Base-by-base conservation (phyloP, 2,888 invertebrate genomes). In the Orchesellides sinensis region DNA sequence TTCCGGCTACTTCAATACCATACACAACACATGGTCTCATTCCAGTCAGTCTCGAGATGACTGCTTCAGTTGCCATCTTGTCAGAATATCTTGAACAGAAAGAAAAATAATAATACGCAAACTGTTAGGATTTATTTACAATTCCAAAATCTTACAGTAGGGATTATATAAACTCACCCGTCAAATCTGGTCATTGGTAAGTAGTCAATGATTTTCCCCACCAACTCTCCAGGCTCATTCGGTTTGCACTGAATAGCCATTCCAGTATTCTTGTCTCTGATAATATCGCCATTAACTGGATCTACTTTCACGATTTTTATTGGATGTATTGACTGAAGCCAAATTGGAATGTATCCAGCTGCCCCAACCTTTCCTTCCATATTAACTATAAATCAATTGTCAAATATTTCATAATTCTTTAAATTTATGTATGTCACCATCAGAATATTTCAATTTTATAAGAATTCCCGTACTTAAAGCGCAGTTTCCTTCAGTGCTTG, bases 21-120 rank as follows among this genome's bases (percentile, higher is more conserved):
- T 97, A 99, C 6, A 98, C 97, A 12, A 96, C 94, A 25, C 95
- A 96, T 90, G 98, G 98, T 89, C 94, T 93, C 89, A 97, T 95
- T 79, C 93, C 93, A 6, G 95, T 92, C 59, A 95, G 91, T 89
- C 95, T 95, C 87, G 96, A 97, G 54, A 98, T 93, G 87, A 96
- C 94, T 3, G 95, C 96, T 91, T 99, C 99, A 10, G 66, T 61
- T 23, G 65, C 72, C 19, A 66, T 66, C 8, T 65, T 29, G 17
- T 25, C 74, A n/a, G 81, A 74, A 14, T 81, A 81, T 6, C 81
- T 81, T 17, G 4, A 56, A 45, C 17, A 32, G n/a, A n/a, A n/a
- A n/a, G n/a, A 32, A 32, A 32, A 6, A 32, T 32, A 6, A 32
- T 10, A 32, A 32, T 6, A 6, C 10, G 5, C 32, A 32, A 14